phyloP scores from a whole-genome alignment of 1,140 invertebrate genomes.

The Pachyrhynchus sulphureomaculatus region DNA sequence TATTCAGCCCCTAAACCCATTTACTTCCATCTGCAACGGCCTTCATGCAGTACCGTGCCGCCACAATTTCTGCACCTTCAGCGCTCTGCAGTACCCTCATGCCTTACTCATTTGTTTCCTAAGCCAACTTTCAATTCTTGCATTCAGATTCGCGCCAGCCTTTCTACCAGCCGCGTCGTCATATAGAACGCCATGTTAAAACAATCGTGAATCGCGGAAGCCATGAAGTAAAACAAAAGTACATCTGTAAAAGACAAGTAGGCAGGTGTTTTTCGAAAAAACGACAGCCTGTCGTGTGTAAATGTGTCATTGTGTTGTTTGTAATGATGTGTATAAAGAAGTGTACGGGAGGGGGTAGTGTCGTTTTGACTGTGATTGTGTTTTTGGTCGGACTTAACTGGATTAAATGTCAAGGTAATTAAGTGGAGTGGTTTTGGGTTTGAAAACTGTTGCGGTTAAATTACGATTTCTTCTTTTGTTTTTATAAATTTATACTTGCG shows the following conservation, averaged over 20 bases:
- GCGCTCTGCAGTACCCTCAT: neutral
- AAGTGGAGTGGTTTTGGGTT: neutral
- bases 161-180: neutral
- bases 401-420: constrained; percentile 5
- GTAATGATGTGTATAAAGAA: neutral
- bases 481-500: too few species aligned
- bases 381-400: neutral
- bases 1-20: neutral
- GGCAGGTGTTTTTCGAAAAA: neutral
- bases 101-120: neutral
- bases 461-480: neutral
- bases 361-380: neutral
- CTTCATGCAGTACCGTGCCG: too few species aligned
- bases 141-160: neutral
- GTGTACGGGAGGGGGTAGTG: neutral
- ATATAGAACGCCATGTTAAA: neutral
- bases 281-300: neutral
- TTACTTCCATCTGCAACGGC: neutral
- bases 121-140: constrained; percentile 2
- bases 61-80: too few species aligned
- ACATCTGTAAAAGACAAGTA: too few species aligned
- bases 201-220: neutral
- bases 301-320: neutral
- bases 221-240: neutral
- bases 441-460: neutral